These are phyloP conservation scores for Butorides virescens DNA, from an alignment of 2,113 vertebrate species.

Conservation along the genomic window DNA sequence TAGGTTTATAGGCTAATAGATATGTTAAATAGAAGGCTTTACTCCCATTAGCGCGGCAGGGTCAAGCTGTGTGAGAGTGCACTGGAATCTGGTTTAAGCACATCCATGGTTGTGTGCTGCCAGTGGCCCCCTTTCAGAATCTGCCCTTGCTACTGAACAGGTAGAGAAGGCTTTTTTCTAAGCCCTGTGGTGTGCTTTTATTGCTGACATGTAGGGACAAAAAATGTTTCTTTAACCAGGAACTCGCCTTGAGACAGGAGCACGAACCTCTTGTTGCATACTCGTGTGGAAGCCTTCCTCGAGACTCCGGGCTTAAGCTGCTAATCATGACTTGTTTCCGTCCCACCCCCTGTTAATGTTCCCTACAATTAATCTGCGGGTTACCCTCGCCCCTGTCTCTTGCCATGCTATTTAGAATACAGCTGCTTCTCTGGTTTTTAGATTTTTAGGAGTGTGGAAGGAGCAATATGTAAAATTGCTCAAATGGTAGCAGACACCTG, in stretches of 20 bases:
- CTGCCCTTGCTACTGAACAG: background rate
- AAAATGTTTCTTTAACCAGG: background rate
- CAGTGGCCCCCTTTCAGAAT: background rate
- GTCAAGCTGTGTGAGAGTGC: background rate
- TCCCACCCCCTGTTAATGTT: background rate
- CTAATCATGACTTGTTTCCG: background rate
- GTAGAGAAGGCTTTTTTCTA: background rate
- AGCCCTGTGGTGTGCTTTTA: background rate
- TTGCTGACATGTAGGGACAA: fast-evolving
- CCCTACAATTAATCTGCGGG: background rate
- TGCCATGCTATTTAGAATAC: background rate
- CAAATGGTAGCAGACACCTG: background rate
- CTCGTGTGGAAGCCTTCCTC: background rate
- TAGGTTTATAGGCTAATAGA: background rate
- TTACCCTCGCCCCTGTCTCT: fast-evolving
- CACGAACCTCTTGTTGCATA: background rate
- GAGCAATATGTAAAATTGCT: background rate
- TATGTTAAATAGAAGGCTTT: background rate
- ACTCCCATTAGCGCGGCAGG: background rate
- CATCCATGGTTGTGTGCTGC: fast-evolving
- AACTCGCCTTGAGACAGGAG: background rate
- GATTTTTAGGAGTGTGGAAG: background rate
- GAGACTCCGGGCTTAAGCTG: background rate
- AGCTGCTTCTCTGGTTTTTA: background rate
- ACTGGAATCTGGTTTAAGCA: too few species aligned